These are phyloP conservation scores for Pentalonia nigronervosa DNA, from an alignment of 1,140 invertebrate genomes.

Conservation along the genomic window DNA sequence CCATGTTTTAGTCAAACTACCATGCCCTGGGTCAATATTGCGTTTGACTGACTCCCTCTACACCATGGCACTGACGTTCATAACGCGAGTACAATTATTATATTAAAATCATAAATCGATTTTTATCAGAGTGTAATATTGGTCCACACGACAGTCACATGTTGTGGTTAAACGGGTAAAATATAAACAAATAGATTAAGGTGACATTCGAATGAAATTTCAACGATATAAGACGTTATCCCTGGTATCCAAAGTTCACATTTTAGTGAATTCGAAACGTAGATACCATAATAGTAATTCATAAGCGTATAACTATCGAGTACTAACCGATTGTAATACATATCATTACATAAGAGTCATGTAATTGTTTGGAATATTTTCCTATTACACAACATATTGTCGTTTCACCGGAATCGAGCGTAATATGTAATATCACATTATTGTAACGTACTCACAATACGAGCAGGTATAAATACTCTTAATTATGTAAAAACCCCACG, in stretches of 20 bases:
- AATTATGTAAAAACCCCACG: background rate
- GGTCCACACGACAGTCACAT: background rate
- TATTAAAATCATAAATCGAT: background rate
- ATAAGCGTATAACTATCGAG: background rate
- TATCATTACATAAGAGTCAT: background rate
- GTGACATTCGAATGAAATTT: background rate
- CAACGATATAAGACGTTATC: background rate
- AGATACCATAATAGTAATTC: background rate
- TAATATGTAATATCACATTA: slow-evolving; percentile 1
- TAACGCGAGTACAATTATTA: background rate
- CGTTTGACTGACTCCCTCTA: background rate
- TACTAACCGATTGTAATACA: background rate
- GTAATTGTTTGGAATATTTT: slow-evolving; percentile 1
- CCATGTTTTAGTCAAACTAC: background rate
- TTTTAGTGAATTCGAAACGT: background rate
- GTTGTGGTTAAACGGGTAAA: background rate
- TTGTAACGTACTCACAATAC: background rate
- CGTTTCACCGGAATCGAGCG: background rate
- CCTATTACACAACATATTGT: slow-evolving; percentile 14
- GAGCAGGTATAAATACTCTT: background rate
- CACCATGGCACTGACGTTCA: background rate
- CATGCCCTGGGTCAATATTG: background rate
- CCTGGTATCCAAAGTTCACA: no score
- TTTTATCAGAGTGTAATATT: background rate
- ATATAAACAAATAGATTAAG: background rate